Evolutionary conservation across 2,888 invertebrate species (phyloP).

Genomic region (Ochropleura leucogaster): DNA sequence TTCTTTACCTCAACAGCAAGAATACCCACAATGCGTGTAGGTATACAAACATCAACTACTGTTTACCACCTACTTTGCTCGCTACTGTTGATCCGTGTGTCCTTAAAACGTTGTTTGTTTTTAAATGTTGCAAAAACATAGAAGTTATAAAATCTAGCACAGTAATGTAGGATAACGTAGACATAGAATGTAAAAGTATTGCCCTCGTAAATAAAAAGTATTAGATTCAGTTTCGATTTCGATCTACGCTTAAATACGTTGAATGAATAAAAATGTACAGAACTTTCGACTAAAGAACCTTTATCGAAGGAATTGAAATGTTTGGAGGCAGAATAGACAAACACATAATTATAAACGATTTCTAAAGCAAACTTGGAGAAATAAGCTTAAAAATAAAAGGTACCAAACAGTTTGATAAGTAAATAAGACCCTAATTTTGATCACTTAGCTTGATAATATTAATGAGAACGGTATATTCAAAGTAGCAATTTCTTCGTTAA

Average conservation of each 20-base stretch:
- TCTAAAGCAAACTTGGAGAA: constrained; percentile 1
- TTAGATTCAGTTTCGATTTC: constrained; percentile 47
- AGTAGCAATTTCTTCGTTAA: constrained; percentile 53
- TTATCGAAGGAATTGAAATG: neutral
- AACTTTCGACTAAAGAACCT: neutral
- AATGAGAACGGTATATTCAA: constrained; percentile 54
- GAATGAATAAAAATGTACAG: constrained; percentile 14
- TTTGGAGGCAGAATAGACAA: neutral
- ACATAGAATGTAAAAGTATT: constrained; percentile 44
- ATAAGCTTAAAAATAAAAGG: constrained; percentile 9
- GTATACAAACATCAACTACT: constrained; percentile 62
- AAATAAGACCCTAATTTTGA: constrained; percentile 63
- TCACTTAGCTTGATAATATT: constrained; percentile 56
- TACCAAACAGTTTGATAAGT: constrained; percentile 5
- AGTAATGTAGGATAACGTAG: constrained; percentile 46
- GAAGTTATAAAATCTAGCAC: constrained; percentile 54
- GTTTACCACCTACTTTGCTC: constrained; percentile 68
- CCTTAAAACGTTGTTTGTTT: constrained; percentile 80
- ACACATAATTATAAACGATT: neutral
- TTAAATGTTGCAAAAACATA: constrained; percentile 72
- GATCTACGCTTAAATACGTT: constrained; percentile 24
- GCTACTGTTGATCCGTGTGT: constrained; percentile 74
- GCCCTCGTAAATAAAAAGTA: constrained; percentile 61
- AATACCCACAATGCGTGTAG: constrained; percentile 61
- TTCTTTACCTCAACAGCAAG: constrained; percentile 66